Conservation (phyloP, 2,113 vertebrate genomes). For the Laticauda colubrina region DNA sequence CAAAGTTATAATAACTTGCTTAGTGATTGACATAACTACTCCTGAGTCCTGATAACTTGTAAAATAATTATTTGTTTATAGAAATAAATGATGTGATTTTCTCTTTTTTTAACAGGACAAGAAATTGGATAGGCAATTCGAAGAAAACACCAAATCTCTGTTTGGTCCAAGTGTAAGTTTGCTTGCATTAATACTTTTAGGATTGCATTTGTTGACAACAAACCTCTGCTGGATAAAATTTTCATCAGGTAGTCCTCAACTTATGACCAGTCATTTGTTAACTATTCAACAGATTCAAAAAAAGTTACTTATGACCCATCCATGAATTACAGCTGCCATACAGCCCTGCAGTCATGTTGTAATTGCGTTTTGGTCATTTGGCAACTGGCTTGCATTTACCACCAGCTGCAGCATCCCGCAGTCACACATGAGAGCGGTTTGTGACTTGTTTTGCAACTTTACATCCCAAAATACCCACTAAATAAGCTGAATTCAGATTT, state of each 20-base stretch:
- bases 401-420: neutral
- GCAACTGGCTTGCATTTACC: neutral
- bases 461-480: neutral
- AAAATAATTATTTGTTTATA: neutral
- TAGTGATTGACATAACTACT: neutral
- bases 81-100: neutral
- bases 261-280: neutral
- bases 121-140: slow-evolving; percentile 91
- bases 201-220: neutral
- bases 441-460: neutral
- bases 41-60: neutral
- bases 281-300: neutral
- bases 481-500: neutral
- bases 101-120: slow-evolving; percentile 80
- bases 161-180: slow-evolving; percentile 88
- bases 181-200: neutral
- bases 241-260: neutral
- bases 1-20: neutral
- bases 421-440: neutral
- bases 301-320: neutral
- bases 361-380: neutral
- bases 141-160: slow-evolving; percentile 83
- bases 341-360: neutral
- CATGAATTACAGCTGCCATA: neutral
- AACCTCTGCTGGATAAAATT: neutral